Conservation (phyloP, 2,113 vertebrate genomes). For the Heptranchias perlo region DNA sequence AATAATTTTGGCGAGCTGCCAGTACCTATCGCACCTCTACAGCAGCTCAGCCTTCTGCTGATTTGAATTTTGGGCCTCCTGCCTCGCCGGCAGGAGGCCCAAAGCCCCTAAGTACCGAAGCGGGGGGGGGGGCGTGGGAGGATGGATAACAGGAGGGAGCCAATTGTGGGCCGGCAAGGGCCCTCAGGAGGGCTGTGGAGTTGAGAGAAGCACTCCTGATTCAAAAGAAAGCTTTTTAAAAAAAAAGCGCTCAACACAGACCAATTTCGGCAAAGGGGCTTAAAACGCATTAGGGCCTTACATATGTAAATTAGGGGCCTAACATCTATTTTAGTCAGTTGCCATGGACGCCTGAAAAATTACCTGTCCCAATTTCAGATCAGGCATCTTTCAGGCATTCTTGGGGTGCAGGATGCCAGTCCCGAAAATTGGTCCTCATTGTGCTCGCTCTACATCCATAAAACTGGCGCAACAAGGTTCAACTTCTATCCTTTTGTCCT, state of each 20-base stretch:
- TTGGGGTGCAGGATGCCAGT: neutral
- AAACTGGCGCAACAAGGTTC: neutral
- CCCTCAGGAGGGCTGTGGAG: neutral
- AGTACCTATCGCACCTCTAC: neutral
- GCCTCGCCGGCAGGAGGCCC: neutral
- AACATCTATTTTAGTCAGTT: neutral
- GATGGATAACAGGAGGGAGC: neutral
- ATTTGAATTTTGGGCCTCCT: neutral
- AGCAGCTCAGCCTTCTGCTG: neutral
- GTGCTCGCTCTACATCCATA: neutral
- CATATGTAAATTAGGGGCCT: neutral
- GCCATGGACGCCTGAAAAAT: neutral
- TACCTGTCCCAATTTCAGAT: neutral
- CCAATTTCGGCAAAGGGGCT: neutral
- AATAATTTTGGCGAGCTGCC: neutral
- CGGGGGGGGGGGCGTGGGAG: neutral
- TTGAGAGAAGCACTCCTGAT: neutral
- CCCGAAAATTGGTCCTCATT: neutral
- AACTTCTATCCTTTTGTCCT: neutral
- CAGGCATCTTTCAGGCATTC: neutral
- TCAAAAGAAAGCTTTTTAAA: neutral
- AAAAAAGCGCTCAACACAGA: neutral
- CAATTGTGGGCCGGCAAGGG: neutral
- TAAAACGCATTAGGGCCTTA: neutral
- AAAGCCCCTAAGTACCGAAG: neutral